Evolutionary conservation across 2,888 invertebrate genomes (phyloP), one percentile per base, ranked within the genome.

Genomic region (Itoplectis maculator): DNA sequence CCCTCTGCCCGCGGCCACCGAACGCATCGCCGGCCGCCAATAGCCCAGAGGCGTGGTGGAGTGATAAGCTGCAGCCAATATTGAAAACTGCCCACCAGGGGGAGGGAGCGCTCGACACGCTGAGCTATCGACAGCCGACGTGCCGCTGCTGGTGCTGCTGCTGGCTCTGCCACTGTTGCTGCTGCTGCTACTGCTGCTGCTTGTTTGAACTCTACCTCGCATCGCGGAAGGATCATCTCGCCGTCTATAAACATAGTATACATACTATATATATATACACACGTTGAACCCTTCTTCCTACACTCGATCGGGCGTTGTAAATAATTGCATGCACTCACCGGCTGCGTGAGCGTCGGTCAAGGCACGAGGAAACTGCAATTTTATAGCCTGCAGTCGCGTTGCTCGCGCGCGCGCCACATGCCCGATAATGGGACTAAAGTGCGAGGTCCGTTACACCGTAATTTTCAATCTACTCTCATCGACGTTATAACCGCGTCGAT

Each of bases 21-120:
- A 45, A 74, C 59, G 59, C 51, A 65, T 65, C 66, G 68, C 0
- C 45, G 20, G 35, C 40, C 37, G 69, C 68, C 63, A 49, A 69
- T 79, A 69, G 68, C 61, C 54, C 45, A 63, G 69, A 79, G 79
- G 79, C 79, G 79, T 69, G 79, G 79, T 61, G 15, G 9, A 37
- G 51, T 68, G 68, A 54, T 63, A 69, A 5, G 69, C 79, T 74
- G 51, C 77, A 70, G 63, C 51, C 63, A 61, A 79, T 79, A 79
- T 79, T 79, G 79, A 73, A 79, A 79, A 73, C 66, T 74, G 59
- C 45, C 75, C 59, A 54, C 59, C 59, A 51, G 49, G 29, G 59
- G 49, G 63, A 73, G 73, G 47, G 66, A 29, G 40, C 65, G 54
- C 20, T 13, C 45, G 18, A 8, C 37, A 8, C 37, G 69, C 42